These are phyloP conservation scores for Andrena hattorfiana DNA, from an alignment of 2,888 invertebrate genomes.

Conservation along the genomic window DNA sequence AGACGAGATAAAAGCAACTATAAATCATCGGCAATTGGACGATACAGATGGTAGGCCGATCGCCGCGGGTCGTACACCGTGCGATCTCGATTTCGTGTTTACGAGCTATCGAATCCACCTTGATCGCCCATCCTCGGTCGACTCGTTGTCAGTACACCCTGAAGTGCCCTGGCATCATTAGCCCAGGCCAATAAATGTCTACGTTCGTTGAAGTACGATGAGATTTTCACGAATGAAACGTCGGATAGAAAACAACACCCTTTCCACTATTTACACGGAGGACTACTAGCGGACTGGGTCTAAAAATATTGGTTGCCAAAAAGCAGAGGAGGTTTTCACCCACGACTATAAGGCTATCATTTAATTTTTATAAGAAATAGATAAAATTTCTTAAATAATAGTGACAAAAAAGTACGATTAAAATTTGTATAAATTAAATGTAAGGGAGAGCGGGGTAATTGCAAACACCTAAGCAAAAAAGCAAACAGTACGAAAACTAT, in stretches of 20 bases:
- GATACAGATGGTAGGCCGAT: neutral
- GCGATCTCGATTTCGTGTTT: slow-evolving; percentile 28
- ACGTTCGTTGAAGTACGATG: slow-evolving; percentile 40
- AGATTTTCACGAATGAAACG: slow-evolving; percentile 41
- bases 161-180: slow-evolving; percentile 36
- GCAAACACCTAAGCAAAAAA: too few species aligned
- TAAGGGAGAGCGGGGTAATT: too few species aligned
- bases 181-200: slow-evolving; percentile 50
- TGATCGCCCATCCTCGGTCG: neutral
- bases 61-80: neutral
- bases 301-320: too few species aligned
- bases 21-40: slow-evolving; percentile 40
- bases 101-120: slow-evolving; percentile 18
- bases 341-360: too few species aligned
- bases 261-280: neutral
- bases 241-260: neutral
- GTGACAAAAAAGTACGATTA: too few species aligned
- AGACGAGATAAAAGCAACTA: neutral
- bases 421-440: too few species aligned
- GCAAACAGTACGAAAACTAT: too few species aligned
- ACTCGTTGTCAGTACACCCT: neutral
- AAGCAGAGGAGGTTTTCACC: too few species aligned
- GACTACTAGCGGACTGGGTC: neutral
- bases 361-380: too few species aligned
- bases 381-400: too few species aligned